These are phyloP conservation scores for Leptarthrus brevirostris DNA, from an alignment of 2,888 invertebrate genomes.

Conservation along the genomic window DNA sequence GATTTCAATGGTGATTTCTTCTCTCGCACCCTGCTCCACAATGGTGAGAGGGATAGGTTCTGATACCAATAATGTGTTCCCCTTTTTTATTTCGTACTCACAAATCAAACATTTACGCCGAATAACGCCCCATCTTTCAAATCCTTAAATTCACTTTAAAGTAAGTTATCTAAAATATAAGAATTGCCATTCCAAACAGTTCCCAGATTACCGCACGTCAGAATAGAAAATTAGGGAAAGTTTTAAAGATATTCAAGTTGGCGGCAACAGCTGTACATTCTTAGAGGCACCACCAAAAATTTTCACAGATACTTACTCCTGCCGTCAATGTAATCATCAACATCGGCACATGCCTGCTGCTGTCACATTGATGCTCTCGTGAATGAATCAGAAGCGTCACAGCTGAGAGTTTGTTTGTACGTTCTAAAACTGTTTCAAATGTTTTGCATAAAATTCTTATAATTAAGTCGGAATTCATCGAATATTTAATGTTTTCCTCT, in stretches of 20 bases:
- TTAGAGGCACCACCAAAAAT: constrained; percentile 16
- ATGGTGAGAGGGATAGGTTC: too few species aligned
- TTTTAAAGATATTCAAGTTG: constrained; percentile 36
- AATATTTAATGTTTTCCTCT: constrained; percentile 36
- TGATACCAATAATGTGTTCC: too few species aligned
- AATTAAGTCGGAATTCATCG: constrained; percentile 35
- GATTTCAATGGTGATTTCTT: too few species aligned
- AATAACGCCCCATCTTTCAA: too few species aligned
- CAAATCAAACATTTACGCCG: too few species aligned
- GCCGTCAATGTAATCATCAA: constrained; percentile 52
- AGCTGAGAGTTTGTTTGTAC: constrained; percentile 21
- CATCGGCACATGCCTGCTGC: constrained; percentile 49
- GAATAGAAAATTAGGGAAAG: constrained; percentile 27
- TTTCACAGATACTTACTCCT: constrained; percentile 56
- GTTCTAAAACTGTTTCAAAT: constrained; percentile 26
- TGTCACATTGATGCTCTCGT: constrained; percentile 1
- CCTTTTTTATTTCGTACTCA: too few species aligned
- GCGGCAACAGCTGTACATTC: constrained; percentile 40
- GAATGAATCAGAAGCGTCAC: constrained; percentile 14
- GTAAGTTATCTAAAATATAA: too few species aligned
- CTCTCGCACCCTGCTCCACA: too few species aligned
- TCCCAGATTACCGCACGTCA: too few species aligned
- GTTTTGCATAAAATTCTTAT: constrained; percentile 46
- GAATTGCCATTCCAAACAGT: too few species aligned
- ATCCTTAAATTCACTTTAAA: too few species aligned